Percentiles rank a stretch among this genome's conserved stretches.
Conservation (phyloP, 2,888 invertebrate genomes). For the Ormyrus labotus region DNA sequence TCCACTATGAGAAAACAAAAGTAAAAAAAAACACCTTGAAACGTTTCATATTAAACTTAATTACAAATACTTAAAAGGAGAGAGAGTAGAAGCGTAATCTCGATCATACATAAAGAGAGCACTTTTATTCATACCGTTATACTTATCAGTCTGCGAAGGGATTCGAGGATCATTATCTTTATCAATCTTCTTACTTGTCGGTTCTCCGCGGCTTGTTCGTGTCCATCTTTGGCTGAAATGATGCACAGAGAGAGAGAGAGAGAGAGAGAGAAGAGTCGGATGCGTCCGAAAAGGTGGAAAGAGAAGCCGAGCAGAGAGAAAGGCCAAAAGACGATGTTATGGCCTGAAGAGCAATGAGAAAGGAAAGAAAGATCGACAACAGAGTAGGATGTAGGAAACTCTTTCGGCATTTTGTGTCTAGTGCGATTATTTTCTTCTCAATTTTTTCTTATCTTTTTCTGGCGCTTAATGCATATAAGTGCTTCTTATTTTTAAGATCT, state of each 20-base stretch:
- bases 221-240: slow-evolving; percentile 66
- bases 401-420: too few species aligned
- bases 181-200: slow-evolving; percentile 62
- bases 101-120: slow-evolving; percentile 33
- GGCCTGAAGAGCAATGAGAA: not conserved
- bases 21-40: too few species aligned
- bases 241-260: slow-evolving; percentile 30
- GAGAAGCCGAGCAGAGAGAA: slow-evolving; percentile 43
- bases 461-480: too few species aligned
- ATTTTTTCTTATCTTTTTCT: too few species aligned
- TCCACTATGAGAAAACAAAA: too few species aligned
- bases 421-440: too few species aligned
- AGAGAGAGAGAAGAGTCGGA: slow-evolving; percentile 10
- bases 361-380: slow-evolving; percentile 29
- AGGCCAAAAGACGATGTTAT: slow-evolving; percentile 50
- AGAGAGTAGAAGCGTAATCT: too few species aligned
- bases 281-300: not conserved
- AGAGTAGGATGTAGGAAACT: not conserved
- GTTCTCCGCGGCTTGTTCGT: slow-evolving; percentile 58
- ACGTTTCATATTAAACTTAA: too few species aligned
- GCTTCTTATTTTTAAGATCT: too few species aligned
- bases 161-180: slow-evolving; percentile 67
- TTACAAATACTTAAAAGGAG: too few species aligned
- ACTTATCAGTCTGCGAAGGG: slow-evolving; percentile 56
- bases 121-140: slow-evolving; percentile 61